phyloP scores from a whole-genome alignment of 2,888 invertebrate species.

The Cyclophora albipunctata region DNA sequence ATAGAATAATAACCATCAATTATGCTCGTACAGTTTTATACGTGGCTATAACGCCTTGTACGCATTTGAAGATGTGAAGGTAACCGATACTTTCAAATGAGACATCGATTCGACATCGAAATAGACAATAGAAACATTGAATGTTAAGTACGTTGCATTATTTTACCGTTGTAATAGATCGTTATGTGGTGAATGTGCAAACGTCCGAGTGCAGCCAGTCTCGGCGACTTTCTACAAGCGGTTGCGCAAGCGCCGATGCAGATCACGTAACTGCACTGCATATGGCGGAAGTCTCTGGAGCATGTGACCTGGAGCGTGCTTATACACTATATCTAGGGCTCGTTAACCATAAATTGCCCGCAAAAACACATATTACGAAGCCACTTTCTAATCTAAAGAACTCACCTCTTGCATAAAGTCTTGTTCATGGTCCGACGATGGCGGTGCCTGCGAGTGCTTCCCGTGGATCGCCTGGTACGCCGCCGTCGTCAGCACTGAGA shows the following conservation, averaged over 20 bases:
- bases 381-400: slow-evolving; percentile 16
- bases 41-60: no score
- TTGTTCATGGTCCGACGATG: slow-evolving; percentile 77
- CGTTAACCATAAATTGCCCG: slow-evolving; percentile 19
- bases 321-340: slow-evolving; percentile 37
- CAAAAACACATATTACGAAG: slow-evolving; percentile 13
- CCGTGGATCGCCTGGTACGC: slow-evolving; percentile 95
- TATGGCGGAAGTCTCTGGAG: slow-evolving; percentile 68
- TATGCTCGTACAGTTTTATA: no score
- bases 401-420: slow-evolving; percentile 91
- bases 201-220: slow-evolving; percentile 61
- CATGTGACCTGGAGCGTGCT: slow-evolving; percentile 53
- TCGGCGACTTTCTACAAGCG: slow-evolving; percentile 66
- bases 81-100: no score
- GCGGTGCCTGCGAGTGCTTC: slow-evolving; percentile 63
- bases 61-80: no score
- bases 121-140: slow-evolving; percentile 35
- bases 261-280: slow-evolving; percentile 71
- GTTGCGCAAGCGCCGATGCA: slow-evolving; percentile 67
- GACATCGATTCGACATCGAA: slow-evolving; percentile 16
- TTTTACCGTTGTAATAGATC: slow-evolving; percentile 52
- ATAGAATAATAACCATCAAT: no score
- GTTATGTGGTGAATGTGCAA: slow-evolving; percentile 51
- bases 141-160: slow-evolving; percentile 35
- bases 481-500: slow-evolving; percentile 93